phyloP scores from a whole-genome alignment of 2,113 vertebrate species.

The Gasterosteus aculeatus region DNA sequence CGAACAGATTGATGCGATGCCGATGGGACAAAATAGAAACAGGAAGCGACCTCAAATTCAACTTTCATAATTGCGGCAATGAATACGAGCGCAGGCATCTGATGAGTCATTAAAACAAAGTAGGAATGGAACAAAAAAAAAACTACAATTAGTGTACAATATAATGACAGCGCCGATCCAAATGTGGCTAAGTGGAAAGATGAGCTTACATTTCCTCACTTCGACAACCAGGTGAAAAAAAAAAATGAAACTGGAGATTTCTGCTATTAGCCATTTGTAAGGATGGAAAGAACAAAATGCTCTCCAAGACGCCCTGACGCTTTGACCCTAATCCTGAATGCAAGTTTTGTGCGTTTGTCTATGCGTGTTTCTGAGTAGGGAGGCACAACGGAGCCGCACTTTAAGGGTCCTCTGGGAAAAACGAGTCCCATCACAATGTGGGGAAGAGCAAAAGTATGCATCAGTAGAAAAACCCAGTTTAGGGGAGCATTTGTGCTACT shows the following conservation, averaged over 20 bases:
- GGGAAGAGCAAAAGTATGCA: background rate
- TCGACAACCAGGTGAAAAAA: background rate
- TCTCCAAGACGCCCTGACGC: slow-evolving; percentile 22
- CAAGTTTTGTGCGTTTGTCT: slow-evolving; percentile 10
- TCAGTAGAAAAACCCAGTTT: slow-evolving; percentile 18
- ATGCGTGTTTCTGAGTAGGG: background rate
- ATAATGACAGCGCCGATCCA: slow-evolving; percentile 24
- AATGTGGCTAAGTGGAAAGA: slow-evolving; percentile 32
- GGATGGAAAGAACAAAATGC: slow-evolving; percentile 30
- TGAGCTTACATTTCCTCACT: slow-evolving; percentile 20
- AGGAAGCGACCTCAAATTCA: slow-evolving; percentile 4
- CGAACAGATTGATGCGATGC: slow-evolving; percentile 25
- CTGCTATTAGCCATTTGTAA: slow-evolving; percentile 26
- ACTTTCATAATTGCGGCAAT: slow-evolving; percentile 9
- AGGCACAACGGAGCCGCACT: slow-evolving; percentile 8
- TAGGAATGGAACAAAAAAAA: slow-evolving; percentile 37
- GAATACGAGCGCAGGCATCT: slow-evolving; percentile 12
- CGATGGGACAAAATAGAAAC: slow-evolving; percentile 40
- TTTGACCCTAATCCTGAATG: slow-evolving; percentile 49
- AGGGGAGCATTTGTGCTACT: slow-evolving; percentile 24
- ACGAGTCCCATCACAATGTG: background rate
- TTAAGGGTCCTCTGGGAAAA: slow-evolving; percentile 10
- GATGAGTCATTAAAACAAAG: slow-evolving; percentile 36
- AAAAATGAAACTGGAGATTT: slow-evolving; percentile 12
- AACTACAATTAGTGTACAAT: slow-evolving; percentile 44